These are phyloP conservation scores for Arizona elegans DNA, from an alignment of 2,113 vertebrate species.

Conservation along the genomic window DNA sequence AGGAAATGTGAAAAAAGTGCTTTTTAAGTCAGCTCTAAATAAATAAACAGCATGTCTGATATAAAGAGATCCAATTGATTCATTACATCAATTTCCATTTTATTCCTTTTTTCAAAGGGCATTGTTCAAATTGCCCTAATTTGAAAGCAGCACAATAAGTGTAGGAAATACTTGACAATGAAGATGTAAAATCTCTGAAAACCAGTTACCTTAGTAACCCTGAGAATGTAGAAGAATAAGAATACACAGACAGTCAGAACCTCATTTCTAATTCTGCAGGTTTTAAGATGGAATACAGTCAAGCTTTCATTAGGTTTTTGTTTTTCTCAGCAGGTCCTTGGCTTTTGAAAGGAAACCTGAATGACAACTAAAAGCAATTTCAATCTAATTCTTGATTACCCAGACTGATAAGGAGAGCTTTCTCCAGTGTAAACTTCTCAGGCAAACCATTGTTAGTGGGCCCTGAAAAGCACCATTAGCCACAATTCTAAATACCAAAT, in stretches of 20 bases:
- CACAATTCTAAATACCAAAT: conserved; percentile 30
- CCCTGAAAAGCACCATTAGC: conserved; percentile 19
- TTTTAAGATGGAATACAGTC: conserved; percentile 78
- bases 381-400: conserved; percentile 76
- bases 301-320: conserved; percentile 83
- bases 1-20: neutral
- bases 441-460: conserved; percentile 55
- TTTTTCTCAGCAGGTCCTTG: conserved; percentile 79
- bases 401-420: conserved; percentile 76
- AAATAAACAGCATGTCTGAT: conserved; percentile 11
- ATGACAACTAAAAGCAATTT: conserved; percentile 79
- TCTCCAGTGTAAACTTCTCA: conserved; percentile 61
- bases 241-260: conserved; percentile 73
- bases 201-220: conserved; percentile 84
- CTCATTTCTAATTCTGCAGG: conserved; percentile 72
- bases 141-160: conserved; percentile 78
- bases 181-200: conserved; percentile 80
- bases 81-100: conserved; percentile 70
- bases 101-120: conserved; percentile 73
- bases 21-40: conserved; percentile 28
- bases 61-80: conserved; percentile 53
- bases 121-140: conserved; percentile 79
- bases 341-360: conserved; percentile 81
- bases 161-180: conserved; percentile 83
- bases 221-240: conserved; percentile 78